Percentiles rank a stretch among this genome's conserved stretches.
phyloP scores from a whole-genome alignment of 2,113 vertebrate species.

The Indicator maculatus region DNA sequence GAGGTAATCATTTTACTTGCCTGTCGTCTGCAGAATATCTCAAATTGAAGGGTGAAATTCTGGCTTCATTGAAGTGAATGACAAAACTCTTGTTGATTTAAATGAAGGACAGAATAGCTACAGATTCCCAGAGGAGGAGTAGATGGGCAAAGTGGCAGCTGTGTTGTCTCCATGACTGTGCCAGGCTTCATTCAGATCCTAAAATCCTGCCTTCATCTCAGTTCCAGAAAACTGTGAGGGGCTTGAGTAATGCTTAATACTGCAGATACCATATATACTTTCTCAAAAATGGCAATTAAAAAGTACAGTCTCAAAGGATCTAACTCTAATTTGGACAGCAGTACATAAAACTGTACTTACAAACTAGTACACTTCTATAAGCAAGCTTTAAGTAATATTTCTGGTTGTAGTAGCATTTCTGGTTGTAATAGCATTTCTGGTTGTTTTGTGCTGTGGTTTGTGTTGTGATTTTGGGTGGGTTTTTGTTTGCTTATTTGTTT shows the following conservation, averaged over 20 bases:
- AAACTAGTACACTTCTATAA: rapidly evolving
- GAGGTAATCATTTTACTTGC: conserved; percentile 44
- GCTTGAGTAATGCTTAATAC: not conserved
- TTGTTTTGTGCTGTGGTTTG: not conserved
- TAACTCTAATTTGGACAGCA: not conserved
- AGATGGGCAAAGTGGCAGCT: not conserved
- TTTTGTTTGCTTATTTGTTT: not conserved
- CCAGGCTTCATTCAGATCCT: not conserved
- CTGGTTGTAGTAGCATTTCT: not conserved
- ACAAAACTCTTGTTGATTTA: conserved; percentile 36
- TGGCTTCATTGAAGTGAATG: conserved; percentile 14
- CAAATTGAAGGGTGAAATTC: conserved; percentile 24
- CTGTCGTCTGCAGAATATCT: conserved; percentile 42
- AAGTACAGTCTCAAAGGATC: not conserved
- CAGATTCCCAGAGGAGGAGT: not conserved
- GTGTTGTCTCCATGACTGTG: not conserved
- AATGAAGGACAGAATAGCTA: conserved; percentile 2
- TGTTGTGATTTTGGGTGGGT: no score
- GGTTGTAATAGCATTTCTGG: no score
- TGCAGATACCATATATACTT: not conserved
- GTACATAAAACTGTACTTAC: not conserved
- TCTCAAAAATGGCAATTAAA: not conserved
- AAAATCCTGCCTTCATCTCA: not conserved
- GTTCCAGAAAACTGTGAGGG: not conserved
- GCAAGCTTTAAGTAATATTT: not conserved